Base-by-base conservation (phyloP, 2,888 invertebrate genomes). In the Polymixis flavicincta region DNA sequence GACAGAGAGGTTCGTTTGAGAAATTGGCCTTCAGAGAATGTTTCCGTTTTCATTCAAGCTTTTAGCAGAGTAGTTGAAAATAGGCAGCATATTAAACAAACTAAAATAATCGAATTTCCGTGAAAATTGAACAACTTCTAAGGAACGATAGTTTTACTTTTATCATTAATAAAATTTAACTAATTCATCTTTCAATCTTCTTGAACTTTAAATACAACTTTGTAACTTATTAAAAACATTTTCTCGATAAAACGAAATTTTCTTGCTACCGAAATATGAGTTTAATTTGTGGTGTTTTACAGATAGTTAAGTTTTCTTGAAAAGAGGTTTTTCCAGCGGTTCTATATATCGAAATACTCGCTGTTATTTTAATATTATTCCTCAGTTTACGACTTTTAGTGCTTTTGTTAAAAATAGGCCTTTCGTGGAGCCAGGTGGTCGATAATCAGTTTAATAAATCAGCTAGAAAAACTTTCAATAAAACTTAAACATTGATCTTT, bases 341-440 rank as follows among this genome's bases (percentile, higher is more conserved):
- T 45, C 57, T 42, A 22, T 17, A 4, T 19, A 32, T 25, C 0
- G 8, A n/a, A 28, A 9, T 32, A 8, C 25, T 37, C 2, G 71
- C n/a, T 59, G 22, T 71, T 60, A 59, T 8, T 65, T 42, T 65
- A 78, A 71, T 78, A 19, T 11, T 9, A 59, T 45, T 37, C 5
- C 70, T 59, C 54, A 77, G 28, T 54, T 48, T 37, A n/a, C 2
- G 52, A 70, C 22, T 78, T 71, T 60, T 60, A 77, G n/a, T 19
- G 17, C 48, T 76, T 61, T 42, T 68, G n/a, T 19, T 42, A 55
- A 50, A 61, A 50, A 42, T 50, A 61, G 1, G 9, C 22, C 9
- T 13, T 8, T 25, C 5, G 25, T 13, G 25, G 13, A 11, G 7
- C 55, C 69, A 55, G 77, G 63, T 55, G 61, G 48, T 28, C 11